Evolutionary conservation across 2,113 vertebrate genomes (phyloP), one percentile per base, ranked within the genome.

Genomic region (Leuciscus idus): DNA sequence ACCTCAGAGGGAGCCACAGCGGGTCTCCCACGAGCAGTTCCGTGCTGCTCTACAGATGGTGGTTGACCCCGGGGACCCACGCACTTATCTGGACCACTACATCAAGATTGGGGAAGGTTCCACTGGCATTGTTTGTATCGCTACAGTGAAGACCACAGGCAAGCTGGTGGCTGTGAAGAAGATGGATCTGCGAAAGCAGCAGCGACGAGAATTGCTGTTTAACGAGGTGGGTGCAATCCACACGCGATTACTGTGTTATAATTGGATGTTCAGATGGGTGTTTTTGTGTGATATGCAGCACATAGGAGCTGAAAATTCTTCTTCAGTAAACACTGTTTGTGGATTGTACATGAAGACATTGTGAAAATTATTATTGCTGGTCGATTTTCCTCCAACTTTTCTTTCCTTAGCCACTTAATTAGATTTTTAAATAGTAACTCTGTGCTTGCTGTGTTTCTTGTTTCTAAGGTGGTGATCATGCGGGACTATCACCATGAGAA

Each of bases 51-150:
- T 98, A 75, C 97, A 98, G 94, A 96, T 98, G 95, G 97, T 98
- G 87, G 98, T 98, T 15, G 97, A 98, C 73, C 97, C 97, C 0
- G 97, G 98, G 0, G 97, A 98, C 77, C 98, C 97, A 0, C 94
- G 97, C 8, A 92, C 95, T 5, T 98, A 98, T 92, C 90, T 99
- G 89, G 98, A 99, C 87, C 96, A 98, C 92, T 98, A 98, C 92
- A 98, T 99, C 85, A 99, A 99, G 92, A 99, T 99, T 0, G 98
- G 98, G 0, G 98, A 99, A 87, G 98, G 98, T 17, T 99, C 98
- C 86, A 99, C 98, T 0, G 98, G 98, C 33, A 93, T 99, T 0
- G 98, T 99, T 68, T 99, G 98, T 88, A 97, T 99, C 0, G 97
- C 98, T 88, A 98, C 97, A 0, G 93, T 98, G 87, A 96, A 95